Evolutionary conservation across 2,888 invertebrate genomes (phyloP).

Genomic region (Dryobota labecula): DNA sequence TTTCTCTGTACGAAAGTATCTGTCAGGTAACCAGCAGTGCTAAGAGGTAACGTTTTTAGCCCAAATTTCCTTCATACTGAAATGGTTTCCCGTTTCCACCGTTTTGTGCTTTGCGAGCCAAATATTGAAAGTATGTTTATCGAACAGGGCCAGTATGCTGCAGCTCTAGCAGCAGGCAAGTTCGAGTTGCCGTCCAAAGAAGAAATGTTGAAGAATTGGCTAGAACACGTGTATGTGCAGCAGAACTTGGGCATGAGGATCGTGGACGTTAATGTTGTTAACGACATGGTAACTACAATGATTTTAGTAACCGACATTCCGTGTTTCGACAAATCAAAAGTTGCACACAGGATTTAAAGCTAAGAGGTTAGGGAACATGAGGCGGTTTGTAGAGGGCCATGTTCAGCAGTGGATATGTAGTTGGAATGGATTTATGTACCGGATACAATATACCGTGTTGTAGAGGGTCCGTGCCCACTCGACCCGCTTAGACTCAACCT

Average conservation of each 20-base stretch:
- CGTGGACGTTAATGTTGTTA: slow-evolving; percentile 81
- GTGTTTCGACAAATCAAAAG: neutral
- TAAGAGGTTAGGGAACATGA: neutral
- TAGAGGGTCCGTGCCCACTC: no score
- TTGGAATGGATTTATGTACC: neutral
- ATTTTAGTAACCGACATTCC: neutral
- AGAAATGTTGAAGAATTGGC: slow-evolving; percentile 91
- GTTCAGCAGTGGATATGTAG: neutral
- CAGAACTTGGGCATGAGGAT: slow-evolving; percentile 76
- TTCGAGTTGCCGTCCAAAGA: slow-evolving; percentile 91
- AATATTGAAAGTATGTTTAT: neutral
- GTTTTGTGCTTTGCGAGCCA: neutral
- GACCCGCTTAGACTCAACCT: no score
- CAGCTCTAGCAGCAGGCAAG: slow-evolving; percentile 91
- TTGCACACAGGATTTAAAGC: no score
- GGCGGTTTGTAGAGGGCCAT: neutral
- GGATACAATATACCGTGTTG: neutral
- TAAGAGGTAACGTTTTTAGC: neutral
- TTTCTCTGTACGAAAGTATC: neutral
- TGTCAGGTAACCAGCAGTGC: neutral
- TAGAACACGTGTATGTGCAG: slow-evolving; percentile 89
- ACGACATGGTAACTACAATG: slow-evolving; percentile 75
- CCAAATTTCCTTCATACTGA: no score
- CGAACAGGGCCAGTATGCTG: slow-evolving; percentile 87
- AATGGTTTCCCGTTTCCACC: neutral